phyloP scores from a whole-genome alignment of 2,113 vertebrate species.

The Athene noctua region DNA sequence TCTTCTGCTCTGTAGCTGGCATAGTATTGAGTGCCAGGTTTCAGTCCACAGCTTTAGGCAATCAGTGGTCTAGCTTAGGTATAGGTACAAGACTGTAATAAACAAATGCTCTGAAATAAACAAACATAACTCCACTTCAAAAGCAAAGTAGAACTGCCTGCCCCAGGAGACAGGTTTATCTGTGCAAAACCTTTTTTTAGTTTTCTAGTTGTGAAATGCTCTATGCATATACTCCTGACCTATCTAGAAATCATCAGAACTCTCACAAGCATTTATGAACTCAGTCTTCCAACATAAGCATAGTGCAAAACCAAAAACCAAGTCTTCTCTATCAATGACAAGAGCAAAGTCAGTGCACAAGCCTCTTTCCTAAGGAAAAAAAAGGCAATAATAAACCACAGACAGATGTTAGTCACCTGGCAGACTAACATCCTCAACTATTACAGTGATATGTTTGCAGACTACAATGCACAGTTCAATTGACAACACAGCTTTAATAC shows the following conservation, averaged over 20 bases:
- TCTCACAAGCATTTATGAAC: neutral
- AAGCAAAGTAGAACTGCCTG: neutral
- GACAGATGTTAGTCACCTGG: neutral
- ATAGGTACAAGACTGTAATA: neutral
- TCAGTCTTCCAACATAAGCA: neutral
- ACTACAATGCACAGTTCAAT: neutral
- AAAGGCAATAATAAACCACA: neutral
- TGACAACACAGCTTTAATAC: neutral
- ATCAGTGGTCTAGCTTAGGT: neutral
- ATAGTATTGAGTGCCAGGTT: neutral
- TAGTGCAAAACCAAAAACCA: neutral
- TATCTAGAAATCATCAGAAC: neutral
- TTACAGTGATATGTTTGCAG: fast-evolving
- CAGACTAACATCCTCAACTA: neutral
- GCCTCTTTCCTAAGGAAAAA: neutral
- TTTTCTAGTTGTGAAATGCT: neutral
- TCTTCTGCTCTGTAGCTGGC: neutral
- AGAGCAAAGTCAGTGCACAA: neutral
- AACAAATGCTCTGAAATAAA: neutral
- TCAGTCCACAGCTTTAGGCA: neutral
- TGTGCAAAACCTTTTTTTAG: neutral
- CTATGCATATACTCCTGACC: neutral
- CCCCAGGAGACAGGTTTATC: neutral
- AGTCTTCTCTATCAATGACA: neutral
- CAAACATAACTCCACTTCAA: neutral